Evolutionary conservation across 1,140 invertebrate species (phyloP), one percentile per base, ranked within the genome.

Genomic region (Frieseomelitta varia): DNA sequence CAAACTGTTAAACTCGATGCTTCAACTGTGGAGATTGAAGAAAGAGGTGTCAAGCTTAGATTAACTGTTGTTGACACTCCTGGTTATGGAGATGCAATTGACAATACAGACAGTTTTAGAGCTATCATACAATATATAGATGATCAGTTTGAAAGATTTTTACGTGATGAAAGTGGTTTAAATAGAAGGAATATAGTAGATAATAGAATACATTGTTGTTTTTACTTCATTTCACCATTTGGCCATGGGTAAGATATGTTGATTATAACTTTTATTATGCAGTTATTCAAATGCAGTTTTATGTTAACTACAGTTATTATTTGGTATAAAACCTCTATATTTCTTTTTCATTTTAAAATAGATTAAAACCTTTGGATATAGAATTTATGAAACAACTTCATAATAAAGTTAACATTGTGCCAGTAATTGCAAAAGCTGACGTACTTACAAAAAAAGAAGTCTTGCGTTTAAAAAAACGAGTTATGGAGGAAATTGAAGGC

Each of bases 331-430:
- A 51, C 27, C 53, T 51, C 24, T 39, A 24, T 84, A 78, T 72
- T 84, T 71, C 8, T 85, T 72, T 68, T 47, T 53, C n/a, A 63
- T n/a, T 30, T 47, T 53, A 53, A 58, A 4, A 10, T 4, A 90
- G 88, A 71, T 83, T 98, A 74, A 98, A 98, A 90, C 97, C 97
- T 1, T 94, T 99, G 85, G 99, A 99, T 94, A 97, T 99, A 90
- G 98, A 99, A 95, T 99, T 99, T 92, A 99, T 99, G 99, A 99
- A 99, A 93, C 97, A 99, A 92, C 95, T 99, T 19, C 99, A 99
- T 93, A 98, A 99, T 90, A 99, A 99, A 96, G 98, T 99, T 8
- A 99, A 99, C 93, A 99, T 99, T 92, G 98, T 99, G 91, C 99
- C 99, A 85, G 98, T 99, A 4, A 99, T 99, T 92, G 99, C 99